phyloP scores from a whole-genome alignment of 2,888 invertebrate genomes.

The Linnaemya tessellans region DNA sequence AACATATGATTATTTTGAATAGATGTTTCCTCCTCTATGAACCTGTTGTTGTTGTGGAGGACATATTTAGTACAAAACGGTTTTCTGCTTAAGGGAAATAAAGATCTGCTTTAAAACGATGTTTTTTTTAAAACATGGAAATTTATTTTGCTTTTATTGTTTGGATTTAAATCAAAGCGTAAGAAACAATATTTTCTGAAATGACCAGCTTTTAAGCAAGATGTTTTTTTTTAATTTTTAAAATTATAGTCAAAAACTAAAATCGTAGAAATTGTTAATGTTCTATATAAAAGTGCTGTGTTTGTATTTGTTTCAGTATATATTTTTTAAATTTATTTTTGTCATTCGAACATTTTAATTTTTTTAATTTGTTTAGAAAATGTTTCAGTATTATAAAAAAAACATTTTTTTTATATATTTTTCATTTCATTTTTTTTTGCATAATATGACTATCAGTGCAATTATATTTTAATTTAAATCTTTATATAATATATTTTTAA shows the following conservation, averaged over 20 bases:
- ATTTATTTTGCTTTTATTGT: too few species aligned
- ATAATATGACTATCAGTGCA: constrained; percentile 72
- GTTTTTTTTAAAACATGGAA: too few species aligned
- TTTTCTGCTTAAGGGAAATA: too few species aligned
- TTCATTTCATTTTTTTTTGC: constrained; percentile 49
- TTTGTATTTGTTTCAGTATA: neutral
- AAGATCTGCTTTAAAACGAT: too few species aligned
- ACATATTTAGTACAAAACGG: too few species aligned
- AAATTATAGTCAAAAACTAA: neutral
- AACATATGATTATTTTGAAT: too few species aligned
- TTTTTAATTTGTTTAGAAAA: neutral
- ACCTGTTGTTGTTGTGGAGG: too few species aligned
- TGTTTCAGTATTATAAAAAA: constrained; percentile 2
- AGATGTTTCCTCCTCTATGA: too few species aligned
- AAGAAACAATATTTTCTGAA: too few species aligned
- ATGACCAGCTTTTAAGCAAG: too few species aligned
- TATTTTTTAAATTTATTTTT: neutral
- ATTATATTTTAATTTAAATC: constrained; percentile 57
- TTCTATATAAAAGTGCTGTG: neutral
- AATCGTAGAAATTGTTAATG: neutral
- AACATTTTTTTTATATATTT: neutral
- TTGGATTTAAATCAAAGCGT: too few species aligned
- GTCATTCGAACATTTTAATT: neutral
- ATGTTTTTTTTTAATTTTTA: neutral
- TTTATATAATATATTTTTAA: constrained; percentile 43